Evolutionary conservation across 2,113 vertebrate genomes (phyloP).

Genomic region (Tetraodon nigroviridis): DNA sequence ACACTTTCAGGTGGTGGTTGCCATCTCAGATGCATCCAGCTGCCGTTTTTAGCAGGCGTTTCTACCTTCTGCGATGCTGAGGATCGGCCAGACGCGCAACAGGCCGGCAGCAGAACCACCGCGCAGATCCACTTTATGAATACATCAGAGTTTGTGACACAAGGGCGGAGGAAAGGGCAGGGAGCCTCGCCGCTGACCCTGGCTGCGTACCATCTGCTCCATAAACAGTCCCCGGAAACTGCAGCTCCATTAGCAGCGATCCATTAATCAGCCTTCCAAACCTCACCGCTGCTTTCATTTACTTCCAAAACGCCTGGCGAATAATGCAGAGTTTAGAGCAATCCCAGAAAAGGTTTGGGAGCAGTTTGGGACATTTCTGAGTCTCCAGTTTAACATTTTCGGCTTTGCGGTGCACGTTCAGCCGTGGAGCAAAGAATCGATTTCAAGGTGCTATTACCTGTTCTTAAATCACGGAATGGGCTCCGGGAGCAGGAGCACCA

Average conservation of each 20-base stretch:
- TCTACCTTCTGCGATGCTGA: not conserved
- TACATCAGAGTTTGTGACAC: conserved; percentile 35
- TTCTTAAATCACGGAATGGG: too few species aligned
- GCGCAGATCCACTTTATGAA: conserved; percentile 8
- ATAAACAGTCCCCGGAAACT: conserved; percentile 35
- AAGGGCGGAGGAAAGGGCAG: conserved; percentile 44
- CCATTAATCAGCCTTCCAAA: too few species aligned
- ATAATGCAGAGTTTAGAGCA: not conserved
- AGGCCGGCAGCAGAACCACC: not conserved
- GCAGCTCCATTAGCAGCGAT: conserved; percentile 30
- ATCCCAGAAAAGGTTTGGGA: not conserved
- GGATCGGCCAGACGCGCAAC: not conserved
- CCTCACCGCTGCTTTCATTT: too few species aligned
- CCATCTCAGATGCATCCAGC: too few species aligned
- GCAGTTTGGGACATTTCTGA: too few species aligned
- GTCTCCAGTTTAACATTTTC: not conserved
- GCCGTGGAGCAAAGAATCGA: too few species aligned
- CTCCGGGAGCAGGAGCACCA: too few species aligned
- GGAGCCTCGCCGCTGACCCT: conserved; percentile 23
- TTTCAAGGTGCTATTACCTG: too few species aligned
- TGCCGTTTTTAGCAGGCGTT: too few species aligned
- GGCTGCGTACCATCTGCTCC: conserved; percentile 54
- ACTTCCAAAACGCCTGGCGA: too few species aligned
- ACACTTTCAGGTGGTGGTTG: too few species aligned
- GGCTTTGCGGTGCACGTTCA: too few species aligned